phyloP scores from a whole-genome alignment of 2,113 vertebrate genomes.

The Corythaixoides concolor region DNA sequence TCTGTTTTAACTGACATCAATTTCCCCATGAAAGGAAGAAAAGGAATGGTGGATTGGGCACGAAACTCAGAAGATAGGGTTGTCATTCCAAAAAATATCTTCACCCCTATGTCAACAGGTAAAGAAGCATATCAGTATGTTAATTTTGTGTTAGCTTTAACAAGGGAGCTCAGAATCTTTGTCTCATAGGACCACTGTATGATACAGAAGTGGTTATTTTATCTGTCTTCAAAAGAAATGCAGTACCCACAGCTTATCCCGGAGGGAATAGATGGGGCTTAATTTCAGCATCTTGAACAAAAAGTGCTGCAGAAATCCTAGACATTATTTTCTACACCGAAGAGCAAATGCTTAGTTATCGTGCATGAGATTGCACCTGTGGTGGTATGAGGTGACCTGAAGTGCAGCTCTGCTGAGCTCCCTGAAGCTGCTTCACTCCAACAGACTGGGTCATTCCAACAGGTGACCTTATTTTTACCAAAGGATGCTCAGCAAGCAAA shows the following conservation, averaged over 20 bases:
- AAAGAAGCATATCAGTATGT: constrained; percentile 2
- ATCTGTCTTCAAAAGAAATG: background rate
- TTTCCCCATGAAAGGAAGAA: constrained; percentile 99
- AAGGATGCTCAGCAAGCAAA: background rate
- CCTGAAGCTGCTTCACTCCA: background rate
- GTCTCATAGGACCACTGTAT: background rate
- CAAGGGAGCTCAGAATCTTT: background rate
- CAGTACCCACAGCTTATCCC: background rate
- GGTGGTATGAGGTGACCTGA: background rate
- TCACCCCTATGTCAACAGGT: constrained; percentile 94
- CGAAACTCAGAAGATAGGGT: constrained; percentile 98
- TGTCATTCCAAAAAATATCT: constrained; percentile 96
- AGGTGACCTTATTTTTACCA: background rate
- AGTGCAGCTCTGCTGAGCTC: background rate
- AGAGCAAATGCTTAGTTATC: background rate
- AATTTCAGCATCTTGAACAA: background rate
- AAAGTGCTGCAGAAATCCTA: background rate
- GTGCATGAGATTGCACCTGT: background rate
- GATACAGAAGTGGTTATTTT: background rate
- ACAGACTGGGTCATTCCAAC: background rate
- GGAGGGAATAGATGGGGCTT: background rate
- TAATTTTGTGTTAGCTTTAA: background rate
- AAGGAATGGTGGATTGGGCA: constrained; percentile 99
- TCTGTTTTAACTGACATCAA: constrained; percentile 98
- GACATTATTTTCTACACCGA: background rate